Evolutionary conservation across 2,888 invertebrate species (phyloP).

Genomic region (Drosophila mimica): DNA sequence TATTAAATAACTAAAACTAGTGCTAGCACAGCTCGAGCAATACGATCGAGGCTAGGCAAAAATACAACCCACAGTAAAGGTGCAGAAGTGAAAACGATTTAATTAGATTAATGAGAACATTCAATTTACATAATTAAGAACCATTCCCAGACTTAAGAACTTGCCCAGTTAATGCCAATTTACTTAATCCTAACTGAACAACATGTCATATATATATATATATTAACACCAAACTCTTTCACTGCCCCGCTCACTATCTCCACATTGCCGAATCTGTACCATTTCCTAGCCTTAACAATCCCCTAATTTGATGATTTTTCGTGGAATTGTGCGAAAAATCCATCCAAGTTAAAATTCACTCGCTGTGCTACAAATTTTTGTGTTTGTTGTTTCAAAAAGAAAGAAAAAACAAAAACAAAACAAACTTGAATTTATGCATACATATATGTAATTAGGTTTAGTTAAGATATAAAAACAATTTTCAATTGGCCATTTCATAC

Average conservation of each 20-base stretch:
- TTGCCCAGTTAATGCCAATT: constrained; percentile 53
- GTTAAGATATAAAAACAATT: constrained; percentile 21
- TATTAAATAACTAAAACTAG: constrained; percentile 26
- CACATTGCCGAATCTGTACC: constrained; percentile 22
- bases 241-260: constrained; percentile 34
- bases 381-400: constrained; percentile 33
- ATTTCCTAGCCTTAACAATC: constrained; percentile 16
- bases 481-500: constrained; percentile 56
- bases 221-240: constrained; percentile 22
- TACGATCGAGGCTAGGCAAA: constrained; percentile 37
- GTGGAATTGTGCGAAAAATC: constrained; percentile 47
- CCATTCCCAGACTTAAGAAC: constrained; percentile 21
- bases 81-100: constrained; percentile 41
- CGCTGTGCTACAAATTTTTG: constrained; percentile 45
- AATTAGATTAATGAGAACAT: constrained; percentile 7
- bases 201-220: constrained; percentile 14
- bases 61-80: constrained; percentile 52
- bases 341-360: constrained; percentile 43
- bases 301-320: constrained; percentile 57
- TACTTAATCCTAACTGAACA: constrained; percentile 35
- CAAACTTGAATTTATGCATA: constrained; percentile 56
- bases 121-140: constrained; percentile 4
- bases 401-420: constrained; percentile 19
- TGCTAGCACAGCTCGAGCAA: constrained; percentile 54
- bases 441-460: constrained; percentile 41